Evolutionary conservation across 2,113 vertebrate genomes (phyloP).

Genomic region (Polyodon spathula): DNA sequence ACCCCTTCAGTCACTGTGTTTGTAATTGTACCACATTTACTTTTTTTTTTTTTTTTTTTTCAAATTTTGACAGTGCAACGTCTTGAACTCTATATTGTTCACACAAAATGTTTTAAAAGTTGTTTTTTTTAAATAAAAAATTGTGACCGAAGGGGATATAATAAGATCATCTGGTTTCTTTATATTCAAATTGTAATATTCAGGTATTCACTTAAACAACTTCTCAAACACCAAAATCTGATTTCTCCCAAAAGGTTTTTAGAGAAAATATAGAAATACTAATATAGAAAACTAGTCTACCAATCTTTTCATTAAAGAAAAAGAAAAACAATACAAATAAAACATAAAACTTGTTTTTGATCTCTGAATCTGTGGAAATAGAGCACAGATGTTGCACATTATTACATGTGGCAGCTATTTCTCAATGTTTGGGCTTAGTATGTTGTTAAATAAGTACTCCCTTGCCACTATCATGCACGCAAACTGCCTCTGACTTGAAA

Average conservation of each 20-base stretch:
- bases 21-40: no score
- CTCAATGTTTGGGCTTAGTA: slow-evolving; percentile 11
- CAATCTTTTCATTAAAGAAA: neutral
- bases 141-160: no score
- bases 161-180: no score
- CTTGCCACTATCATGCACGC: slow-evolving; percentile 27
- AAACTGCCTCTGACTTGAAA: slow-evolving; percentile 27
- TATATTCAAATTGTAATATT: no score
- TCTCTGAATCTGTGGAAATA: slow-evolving; percentile 7
- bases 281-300: neutral
- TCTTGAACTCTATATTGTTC: neutral
- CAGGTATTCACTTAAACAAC: no score
- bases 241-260: no score
- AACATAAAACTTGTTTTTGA: neutral
- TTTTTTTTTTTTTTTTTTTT: no score
- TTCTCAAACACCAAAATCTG: no score
- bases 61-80: no score
- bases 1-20: no score
- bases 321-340: neutral
- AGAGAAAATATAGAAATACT: neutral
- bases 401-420: slow-evolving; percentile 22
- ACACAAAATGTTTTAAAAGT: no score
- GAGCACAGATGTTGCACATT: slow-evolving; percentile 17
- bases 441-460: slow-evolving; percentile 45
- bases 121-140: no score